Percentiles rank a stretch among this genome's conserved stretches.
phyloP scores from a whole-genome alignment of 1,140 invertebrate species.

The Steinernema khuongi region DNA sequence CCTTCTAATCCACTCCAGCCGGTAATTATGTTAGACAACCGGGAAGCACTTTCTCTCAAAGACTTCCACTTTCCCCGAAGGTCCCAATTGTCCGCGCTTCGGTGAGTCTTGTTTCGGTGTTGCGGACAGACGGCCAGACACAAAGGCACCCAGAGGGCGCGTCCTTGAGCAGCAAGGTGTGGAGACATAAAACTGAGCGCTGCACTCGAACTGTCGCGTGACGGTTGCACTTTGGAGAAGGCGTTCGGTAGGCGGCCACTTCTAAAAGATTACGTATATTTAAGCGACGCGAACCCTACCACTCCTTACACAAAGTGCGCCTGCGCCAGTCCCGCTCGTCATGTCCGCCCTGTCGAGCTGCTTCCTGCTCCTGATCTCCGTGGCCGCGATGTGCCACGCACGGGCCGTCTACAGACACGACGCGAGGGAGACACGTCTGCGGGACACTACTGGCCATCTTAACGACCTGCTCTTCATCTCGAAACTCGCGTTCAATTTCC shows the following conservation, averaged over 20 bases:
- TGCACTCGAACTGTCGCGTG: conserved; percentile 7
- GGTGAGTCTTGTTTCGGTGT: too few species aligned
- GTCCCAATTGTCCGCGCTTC: too few species aligned
- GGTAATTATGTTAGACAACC: too few species aligned
- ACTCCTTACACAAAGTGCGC: background rate
- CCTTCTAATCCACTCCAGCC: too few species aligned
- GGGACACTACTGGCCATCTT: background rate
- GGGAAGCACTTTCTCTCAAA: too few species aligned
- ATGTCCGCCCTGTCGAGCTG: background rate
- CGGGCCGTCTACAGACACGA: background rate
- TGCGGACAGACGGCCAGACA: background rate
- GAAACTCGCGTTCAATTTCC: background rate
- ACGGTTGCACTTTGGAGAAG: conserved; percentile 1
- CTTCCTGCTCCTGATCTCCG: background rate
- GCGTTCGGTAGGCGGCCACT: conserved; percentile 14
- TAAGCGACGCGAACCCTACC: background rate
- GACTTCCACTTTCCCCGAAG: too few species aligned
- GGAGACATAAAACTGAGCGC: conserved; percentile 1
- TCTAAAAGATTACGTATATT: conserved; percentile 11
- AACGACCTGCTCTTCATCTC: background rate
- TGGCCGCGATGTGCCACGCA: background rate
- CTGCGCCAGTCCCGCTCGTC: background rate
- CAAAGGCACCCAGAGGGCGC: conserved; percentile 6
- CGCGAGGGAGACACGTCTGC: background rate
- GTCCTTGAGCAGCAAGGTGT: conserved; percentile 5